A percentile compares a stretch with the other conserved stretches of the same genome.
Evolutionary conservation across 1,140 invertebrate species (phyloP).

Genomic region (Ephestia elutella): DNA sequence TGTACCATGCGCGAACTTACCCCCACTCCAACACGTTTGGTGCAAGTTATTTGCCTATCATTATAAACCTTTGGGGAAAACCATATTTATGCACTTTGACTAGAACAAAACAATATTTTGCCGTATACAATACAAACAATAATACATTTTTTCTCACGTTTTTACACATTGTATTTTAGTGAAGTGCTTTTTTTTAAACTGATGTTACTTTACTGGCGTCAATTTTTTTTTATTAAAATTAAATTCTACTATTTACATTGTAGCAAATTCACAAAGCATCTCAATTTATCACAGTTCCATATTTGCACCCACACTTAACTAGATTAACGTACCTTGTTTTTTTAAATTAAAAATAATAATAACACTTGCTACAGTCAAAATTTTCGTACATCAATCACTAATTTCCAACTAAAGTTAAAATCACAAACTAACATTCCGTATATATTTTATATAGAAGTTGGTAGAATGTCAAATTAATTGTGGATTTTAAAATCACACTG

Average conservation of each 20-base stretch:
- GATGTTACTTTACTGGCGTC: neutral
- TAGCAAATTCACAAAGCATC: slow-evolving; percentile 55
- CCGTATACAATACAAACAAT: neutral
- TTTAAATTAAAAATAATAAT: neutral
- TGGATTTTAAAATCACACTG: neutral
- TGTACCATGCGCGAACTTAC: too few species aligned
- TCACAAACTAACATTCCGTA: neutral
- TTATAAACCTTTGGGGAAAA: too few species aligned
- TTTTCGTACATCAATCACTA: neutral
- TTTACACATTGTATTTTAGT: too few species aligned
- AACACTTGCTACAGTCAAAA: neutral
- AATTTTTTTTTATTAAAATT: neutral
- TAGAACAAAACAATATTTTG: neutral
- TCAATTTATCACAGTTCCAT: slow-evolving; percentile 56
- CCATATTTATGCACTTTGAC: neutral
- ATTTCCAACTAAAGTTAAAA: neutral
- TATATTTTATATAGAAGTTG: neutral
- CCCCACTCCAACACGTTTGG: too few species aligned
- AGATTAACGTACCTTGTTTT: neutral
- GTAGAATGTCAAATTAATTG: neutral
- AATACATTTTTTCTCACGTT: slow-evolving; percentile 10
- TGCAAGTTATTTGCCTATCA: too few species aligned
- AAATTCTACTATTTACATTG: slow-evolving; percentile 32
- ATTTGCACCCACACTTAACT: slow-evolving; percentile 40
- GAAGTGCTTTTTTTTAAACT: neutral